phyloP scores from a whole-genome alignment of 2,888 invertebrate genomes.

The Bibio marci region DNA sequence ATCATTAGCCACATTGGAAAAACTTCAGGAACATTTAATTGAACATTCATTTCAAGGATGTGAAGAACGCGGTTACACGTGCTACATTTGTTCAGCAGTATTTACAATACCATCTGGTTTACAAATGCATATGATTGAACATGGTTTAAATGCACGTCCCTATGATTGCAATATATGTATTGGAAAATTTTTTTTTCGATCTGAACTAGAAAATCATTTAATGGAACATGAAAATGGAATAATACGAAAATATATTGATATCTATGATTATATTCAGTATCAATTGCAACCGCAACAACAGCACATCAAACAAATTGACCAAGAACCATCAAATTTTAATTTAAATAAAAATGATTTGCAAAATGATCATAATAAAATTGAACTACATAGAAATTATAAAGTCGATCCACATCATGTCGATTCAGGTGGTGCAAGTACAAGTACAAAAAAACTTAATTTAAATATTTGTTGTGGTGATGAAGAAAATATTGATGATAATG shows the following conservation, averaged over 20 bases:
- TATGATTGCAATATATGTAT: conserved; percentile 75
- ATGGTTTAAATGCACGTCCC: conserved; percentile 61
- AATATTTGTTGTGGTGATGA: too few species aligned
- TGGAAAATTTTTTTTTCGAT: conserved; percentile 76
- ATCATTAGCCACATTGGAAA: conserved; percentile 57
- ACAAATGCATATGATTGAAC: conserved; percentile 63
- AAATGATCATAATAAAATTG: too few species aligned
- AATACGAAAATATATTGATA: not conserved
- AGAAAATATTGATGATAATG: too few species aligned
- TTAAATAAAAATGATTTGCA: too few species aligned
- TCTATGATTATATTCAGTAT: not conserved
- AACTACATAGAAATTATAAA: too few species aligned
- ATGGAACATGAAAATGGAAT: conserved; percentile 34
- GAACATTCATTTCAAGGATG: conserved; percentile 86
- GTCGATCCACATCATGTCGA: too few species aligned
- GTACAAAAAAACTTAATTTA: too few species aligned
- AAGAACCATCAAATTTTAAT: too few species aligned
- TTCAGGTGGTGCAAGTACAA: too few species aligned
- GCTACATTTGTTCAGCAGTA: conserved; percentile 74
- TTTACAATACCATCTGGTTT: conserved; percentile 71
- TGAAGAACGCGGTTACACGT: conserved; percentile 54
- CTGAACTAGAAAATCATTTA: conserved; percentile 78
- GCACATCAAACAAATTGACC: too few species aligned
- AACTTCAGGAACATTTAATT: conserved; percentile 75
- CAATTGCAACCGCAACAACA: not conserved